These are phyloP conservation scores for Nymphalis polychloros DNA, from an alignment of 2,888 invertebrate species.

Conservation along the genomic window DNA sequence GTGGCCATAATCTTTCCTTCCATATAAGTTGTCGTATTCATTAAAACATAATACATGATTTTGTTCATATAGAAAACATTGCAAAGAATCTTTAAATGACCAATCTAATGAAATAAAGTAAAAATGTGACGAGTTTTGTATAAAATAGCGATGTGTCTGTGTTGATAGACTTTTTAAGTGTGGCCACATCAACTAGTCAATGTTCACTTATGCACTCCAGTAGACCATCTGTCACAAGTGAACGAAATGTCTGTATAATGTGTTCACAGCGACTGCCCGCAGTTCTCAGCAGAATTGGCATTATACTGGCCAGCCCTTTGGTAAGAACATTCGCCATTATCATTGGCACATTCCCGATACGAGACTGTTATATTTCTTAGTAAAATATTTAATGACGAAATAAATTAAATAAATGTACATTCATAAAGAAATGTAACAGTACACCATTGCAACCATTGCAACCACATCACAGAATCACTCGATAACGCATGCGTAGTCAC, in stretches of 20 bases:
- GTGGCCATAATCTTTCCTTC: constrained; percentile 62
- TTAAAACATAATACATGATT: constrained; percentile 16
- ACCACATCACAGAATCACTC: constrained; percentile 46
- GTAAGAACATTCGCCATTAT: constrained; percentile 86
- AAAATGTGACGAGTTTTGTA: constrained; percentile 21
- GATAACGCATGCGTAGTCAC: constrained; percentile 47
- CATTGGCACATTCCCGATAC: constrained; percentile 76
- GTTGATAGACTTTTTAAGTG: constrained; percentile 36
- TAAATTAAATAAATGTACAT: neutral
- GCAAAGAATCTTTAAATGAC: constrained; percentile 59
- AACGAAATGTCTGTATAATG: constrained; percentile 84
- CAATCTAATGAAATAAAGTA: constrained; percentile 13
- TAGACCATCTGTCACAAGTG: constrained; percentile 79
- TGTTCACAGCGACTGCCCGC: constrained; percentile 96
- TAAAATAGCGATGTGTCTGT: constrained; percentile 29
- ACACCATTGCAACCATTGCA: constrained; percentile 51
- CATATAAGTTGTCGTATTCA: constrained; percentile 42
- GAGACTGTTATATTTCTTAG: constrained; percentile 65
- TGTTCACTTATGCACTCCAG: constrained; percentile 72
- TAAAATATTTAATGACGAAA: constrained; percentile 4
- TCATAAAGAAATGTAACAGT: constrained; percentile 48
- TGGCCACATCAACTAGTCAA: constrained; percentile 79
- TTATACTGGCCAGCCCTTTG: constrained; percentile 97
- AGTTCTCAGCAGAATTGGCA: constrained; percentile 97
- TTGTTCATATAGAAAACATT: constrained; percentile 68